Evolutionary conservation across 2,797 vertebrate species (phyloP).

Genomic region (Liasis olivaceus): DNA sequence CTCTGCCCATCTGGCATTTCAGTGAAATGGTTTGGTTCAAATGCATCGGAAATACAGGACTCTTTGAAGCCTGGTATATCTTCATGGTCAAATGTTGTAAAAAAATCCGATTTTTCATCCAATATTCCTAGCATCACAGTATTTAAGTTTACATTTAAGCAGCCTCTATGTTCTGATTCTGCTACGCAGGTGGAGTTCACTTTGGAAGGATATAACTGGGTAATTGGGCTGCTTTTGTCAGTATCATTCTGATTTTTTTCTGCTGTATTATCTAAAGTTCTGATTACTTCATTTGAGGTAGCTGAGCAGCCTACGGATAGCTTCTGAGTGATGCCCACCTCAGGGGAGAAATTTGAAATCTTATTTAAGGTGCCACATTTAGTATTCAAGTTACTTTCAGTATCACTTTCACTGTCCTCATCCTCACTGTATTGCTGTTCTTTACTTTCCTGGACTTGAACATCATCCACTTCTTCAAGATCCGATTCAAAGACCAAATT

Average conservation of each 20-base stretch:
- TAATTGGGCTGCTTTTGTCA: fast-evolving
- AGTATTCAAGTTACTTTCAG: neutral
- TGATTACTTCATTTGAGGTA: neutral
- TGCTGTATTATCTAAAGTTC: neutral
- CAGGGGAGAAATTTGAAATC: neutral
- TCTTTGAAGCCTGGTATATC: neutral
- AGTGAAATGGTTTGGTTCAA: neutral
- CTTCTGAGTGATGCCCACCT: neutral
- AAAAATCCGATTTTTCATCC: neutral
- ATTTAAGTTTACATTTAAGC: slow-evolving; percentile 69
- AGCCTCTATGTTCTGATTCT: neutral
- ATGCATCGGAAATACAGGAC: neutral
- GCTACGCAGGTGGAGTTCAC: neutral
- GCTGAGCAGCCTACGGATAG: neutral
- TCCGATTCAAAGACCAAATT: neutral
- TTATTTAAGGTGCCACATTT: neutral
- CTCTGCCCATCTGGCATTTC: neutral
- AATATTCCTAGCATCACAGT: slow-evolving; percentile 66
- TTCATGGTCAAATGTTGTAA: neutral
- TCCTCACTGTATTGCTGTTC: slow-evolving; percentile 44
- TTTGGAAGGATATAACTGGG: fast-evolving
- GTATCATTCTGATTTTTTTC: neutral
- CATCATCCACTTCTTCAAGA: neutral
- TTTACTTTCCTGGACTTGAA: slow-evolving; percentile 30
- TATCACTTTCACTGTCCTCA: slow-evolving; percentile 35